Base-by-base conservation (phyloP, 2,797 vertebrate species). In the Ceryle rudis region DNA sequence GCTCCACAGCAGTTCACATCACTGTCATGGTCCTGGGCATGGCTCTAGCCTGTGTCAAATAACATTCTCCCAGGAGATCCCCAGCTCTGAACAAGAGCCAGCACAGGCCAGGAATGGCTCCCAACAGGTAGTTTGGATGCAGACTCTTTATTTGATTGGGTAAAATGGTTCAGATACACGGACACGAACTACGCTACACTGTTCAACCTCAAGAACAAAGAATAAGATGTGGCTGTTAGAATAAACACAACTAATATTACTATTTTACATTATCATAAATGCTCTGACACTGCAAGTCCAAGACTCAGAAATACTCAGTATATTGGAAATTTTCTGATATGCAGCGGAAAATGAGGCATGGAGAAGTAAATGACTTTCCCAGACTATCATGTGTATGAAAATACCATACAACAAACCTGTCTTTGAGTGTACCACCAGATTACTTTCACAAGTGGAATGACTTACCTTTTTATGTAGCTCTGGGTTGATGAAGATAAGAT, bases 401-500 rank as follows among this genome's bases (percentile, higher is more conserved):
- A 79, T 22, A 41, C 5, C 23, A 18, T 14, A 28, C 0, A 77
- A 25, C 5, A 90, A 81, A 69, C 29, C 14, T 51, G 2, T 20
- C 52, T 31, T 61, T 13, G 35, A 28, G 19, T 18, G 20, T 80
- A 71, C 44, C 26, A 31, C 5, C 4, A 29, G 20, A 46, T 57
- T 89, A 35, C 18, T 64, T 77, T 23, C 29, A n/a, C 0, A 0
- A 67, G 4, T 18, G 35, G 21, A 65, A 49, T 9, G 35, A 88
- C 93, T 96, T 97, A 98, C 99, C 97, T 98, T 99, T 96, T 97
- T 99, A 79, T 98, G 99, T 64, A 99, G 97, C 73, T 99, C 98
- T 20, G 98, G 98, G 90, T 99, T 99, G 81, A 99, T 99, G 94
- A 99, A 99, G 19, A 99, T 97, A 1, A 99, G 98, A 95, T 99